These are phyloP conservation scores for Heliothis subflexa DNA, from an alignment of 1,140 invertebrate genomes.

Conservation along the genomic window DNA sequence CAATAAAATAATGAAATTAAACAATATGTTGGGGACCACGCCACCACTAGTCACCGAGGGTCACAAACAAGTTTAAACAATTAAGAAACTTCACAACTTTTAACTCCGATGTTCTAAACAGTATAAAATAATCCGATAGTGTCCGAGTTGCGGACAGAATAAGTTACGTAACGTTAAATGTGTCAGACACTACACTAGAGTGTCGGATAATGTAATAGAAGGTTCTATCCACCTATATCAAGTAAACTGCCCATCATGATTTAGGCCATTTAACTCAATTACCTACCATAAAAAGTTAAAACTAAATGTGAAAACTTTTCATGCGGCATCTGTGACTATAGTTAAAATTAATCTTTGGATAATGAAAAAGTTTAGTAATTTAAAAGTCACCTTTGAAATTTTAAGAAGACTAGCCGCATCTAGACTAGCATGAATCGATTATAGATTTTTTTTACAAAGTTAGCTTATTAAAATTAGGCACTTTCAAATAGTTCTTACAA, in stretches of 20 bases:
- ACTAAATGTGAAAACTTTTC: not conserved
- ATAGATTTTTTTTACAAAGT: too few species aligned
- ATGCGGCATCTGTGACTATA: not conserved
- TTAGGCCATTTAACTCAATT: conserved; percentile 22
- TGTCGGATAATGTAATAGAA: conserved; percentile 6
- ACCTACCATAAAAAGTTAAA: not conserved
- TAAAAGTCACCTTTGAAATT: not conserved
- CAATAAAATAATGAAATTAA: not conserved
- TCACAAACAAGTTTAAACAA: conserved; percentile 3
- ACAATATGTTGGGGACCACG: too few species aligned
- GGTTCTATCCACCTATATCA: not conserved
- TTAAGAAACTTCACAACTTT: conserved; percentile 23
- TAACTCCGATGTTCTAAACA: conserved; percentile 6
- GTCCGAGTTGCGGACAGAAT: too few species aligned
- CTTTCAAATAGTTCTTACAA: too few species aligned
- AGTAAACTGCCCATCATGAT: not conserved
- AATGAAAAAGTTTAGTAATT: not conserved
- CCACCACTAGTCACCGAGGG: not conserved
- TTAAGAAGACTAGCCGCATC: too few species aligned
- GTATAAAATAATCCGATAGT: too few species aligned
- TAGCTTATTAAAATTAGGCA: too few species aligned
- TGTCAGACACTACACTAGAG: conserved; percentile 2
- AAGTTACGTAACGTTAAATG: conserved; percentile 16
- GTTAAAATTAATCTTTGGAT: not conserved
- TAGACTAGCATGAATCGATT: too few species aligned